Conservation (phyloP, 2,888 invertebrate species). For the Diploptera punctata region DNA sequence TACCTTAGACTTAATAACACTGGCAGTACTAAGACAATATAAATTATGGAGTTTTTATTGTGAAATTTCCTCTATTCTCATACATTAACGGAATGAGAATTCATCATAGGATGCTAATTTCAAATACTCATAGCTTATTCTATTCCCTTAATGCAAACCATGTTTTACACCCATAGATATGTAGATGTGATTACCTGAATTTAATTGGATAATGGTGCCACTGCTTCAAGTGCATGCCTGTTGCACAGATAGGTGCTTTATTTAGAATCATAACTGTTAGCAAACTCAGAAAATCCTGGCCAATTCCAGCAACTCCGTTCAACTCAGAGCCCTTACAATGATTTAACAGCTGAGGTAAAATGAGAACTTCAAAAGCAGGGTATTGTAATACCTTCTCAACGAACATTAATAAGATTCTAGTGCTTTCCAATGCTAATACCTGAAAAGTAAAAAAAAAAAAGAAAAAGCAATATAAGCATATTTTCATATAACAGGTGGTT, state of each 20-base stretch:
- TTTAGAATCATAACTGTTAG: constrained; percentile 69
- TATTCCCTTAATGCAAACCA: no score
- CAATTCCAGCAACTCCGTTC: constrained; percentile 53
- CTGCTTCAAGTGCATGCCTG: constrained; percentile 63
- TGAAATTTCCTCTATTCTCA: no score
- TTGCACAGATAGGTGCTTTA: constrained; percentile 69
- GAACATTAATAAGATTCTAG: constrained; percentile 66
- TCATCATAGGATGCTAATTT: no score
- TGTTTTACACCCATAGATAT: no score
- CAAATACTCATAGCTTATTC: no score
- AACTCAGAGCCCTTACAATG: constrained; percentile 53
- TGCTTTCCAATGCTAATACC: constrained; percentile 63
- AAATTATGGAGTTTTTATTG: no score
- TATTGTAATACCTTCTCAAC: constrained; percentile 56
- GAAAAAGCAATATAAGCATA: no score
- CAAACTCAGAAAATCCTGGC: constrained; percentile 63
- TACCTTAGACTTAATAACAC: no score
- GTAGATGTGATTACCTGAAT: constrained; percentile 9
- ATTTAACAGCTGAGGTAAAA: constrained; percentile 71
- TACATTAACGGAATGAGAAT: no score
- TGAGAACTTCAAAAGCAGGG: constrained; percentile 63
- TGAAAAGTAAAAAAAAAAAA: constrained; percentile 29
- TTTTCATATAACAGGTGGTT: no score
- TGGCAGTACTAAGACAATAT: no score
- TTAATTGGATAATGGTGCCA: constrained; percentile 72